Evolutionary conservation across 2,113 vertebrate genomes (phyloP).

Genomic region (Tragelaphus scriptus): DNA sequence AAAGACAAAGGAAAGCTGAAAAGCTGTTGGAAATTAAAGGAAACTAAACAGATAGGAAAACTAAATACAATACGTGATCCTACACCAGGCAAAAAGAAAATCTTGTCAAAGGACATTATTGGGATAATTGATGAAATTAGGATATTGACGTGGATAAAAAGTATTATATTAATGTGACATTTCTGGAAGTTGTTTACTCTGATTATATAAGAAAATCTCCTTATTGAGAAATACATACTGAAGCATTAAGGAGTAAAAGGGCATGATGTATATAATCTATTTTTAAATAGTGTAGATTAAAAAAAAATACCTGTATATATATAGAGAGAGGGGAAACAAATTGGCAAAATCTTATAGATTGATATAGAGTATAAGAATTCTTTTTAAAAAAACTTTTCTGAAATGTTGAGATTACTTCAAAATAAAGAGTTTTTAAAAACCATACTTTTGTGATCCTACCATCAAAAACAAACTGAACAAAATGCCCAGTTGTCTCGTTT

Average conservation of each 20-base stretch:
- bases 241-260: neutral
- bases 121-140: neutral
- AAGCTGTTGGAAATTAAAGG: neutral
- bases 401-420: conserved; percentile 7
- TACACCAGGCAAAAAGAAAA: neutral
- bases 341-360: neutral
- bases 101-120: neutral
- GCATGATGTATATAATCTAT: neutral
- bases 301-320: neutral
- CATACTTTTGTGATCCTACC: neutral
- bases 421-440: neutral
- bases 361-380: neutral
- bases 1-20: neutral
- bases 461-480: neutral
- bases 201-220: neutral
- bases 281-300: neutral
- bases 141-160: neutral
- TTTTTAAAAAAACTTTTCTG: neutral
- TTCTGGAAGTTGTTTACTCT: neutral
- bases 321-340: neutral
- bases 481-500: neutral
- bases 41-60: neutral
- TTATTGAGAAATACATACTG: neutral
- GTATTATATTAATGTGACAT: neutral
- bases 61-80: neutral